Evolutionary conservation across 2,888 invertebrate genomes (phyloP), one percentile per base, ranked within the genome.

Genomic region (Ennomos fuscantarius): DNA sequence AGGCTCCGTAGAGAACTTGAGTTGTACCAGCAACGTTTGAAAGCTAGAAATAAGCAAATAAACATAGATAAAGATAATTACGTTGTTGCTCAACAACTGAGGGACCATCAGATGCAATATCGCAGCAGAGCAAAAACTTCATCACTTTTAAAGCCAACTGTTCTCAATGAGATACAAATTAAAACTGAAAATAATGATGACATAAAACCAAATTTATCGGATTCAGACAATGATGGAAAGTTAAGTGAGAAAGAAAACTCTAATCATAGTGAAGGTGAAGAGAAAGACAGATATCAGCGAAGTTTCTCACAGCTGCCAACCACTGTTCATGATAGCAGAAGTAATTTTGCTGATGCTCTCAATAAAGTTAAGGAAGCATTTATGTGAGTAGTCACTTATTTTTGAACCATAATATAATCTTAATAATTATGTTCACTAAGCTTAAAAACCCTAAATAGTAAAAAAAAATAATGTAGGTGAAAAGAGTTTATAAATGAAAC

Each of bases 1-100:
- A 87, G 93, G 68, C 81, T 94, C 66, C 84, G 94, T 44, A 90
- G 90, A 70, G 94, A 94, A 69, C 79, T 94, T 41, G 93, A 95
- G 65, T 67, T 92, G 10, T 93, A 92, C 70, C 93, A 93, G 71
- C 89, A 90, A 63, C 79, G 86, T 34, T 67, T 92, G 24, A 92
- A 89, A 70, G 78, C 86, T 8, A 82, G 86, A 55, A 92, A 92
- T 69, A 91, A 87, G 60, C 86, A 86, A 59, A 75, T 87, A 0
- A 89, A 88, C 58, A 79, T 84, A 59, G 92, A 92, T 55, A 87
- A 85, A 74, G 93, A 92, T 57, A 86, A 87, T 59, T 81, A 80
- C 46, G 86, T 85, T 65, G 82, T 93, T 8, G 92, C 92, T 12
- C 88, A 90, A 63, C 93, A 93, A 69, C 65, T 93, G 13, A 74